Evolutionary conservation across 1,140 invertebrate genomes (phyloP).

Genomic region (Argopecten irradians): DNA sequence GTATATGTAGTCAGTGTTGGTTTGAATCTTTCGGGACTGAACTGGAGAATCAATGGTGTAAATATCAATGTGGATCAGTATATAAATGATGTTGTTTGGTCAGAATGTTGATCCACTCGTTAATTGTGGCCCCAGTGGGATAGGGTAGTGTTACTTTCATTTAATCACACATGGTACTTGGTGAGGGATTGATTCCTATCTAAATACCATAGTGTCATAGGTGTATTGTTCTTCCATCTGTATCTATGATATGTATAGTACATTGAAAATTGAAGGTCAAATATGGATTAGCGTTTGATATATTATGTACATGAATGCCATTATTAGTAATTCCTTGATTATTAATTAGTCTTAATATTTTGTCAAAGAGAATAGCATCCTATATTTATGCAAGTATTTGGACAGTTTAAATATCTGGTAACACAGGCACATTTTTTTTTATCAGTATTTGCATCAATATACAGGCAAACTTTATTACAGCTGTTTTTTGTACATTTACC

Average conservation of each 20-base stretch:
- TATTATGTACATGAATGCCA: too few relatives aligned
- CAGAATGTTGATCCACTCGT: not conserved
- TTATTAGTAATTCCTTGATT: too few relatives aligned
- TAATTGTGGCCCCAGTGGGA: not conserved
- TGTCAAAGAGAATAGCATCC: too few relatives aligned
- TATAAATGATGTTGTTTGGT: not conserved
- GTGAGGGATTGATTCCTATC: not conserved
- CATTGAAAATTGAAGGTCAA: not conserved
- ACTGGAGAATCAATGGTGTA: not conserved
- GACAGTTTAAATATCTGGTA: too few relatives aligned
- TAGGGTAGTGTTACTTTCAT: not conserved
- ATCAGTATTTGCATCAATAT: too few relatives aligned
- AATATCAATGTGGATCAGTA: not conserved
- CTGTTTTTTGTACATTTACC: too few relatives aligned
- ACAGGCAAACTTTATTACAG: too few relatives aligned
- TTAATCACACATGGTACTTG: not conserved
- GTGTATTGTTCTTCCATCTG: not conserved
- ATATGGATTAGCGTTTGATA: not conserved
- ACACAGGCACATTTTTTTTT: too few relatives aligned
- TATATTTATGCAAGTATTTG: too few relatives aligned
- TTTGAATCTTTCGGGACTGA: not conserved
- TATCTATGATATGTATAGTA: not conserved
- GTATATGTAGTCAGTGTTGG: not conserved
- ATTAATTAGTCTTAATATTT: too few relatives aligned
- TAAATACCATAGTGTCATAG: not conserved